A percentile compares a stretch with the other conserved stretches of the same genome.
phyloP scores from a whole-genome alignment of 2,888 invertebrate genomes.

The Stenodera caucasica region DNA sequence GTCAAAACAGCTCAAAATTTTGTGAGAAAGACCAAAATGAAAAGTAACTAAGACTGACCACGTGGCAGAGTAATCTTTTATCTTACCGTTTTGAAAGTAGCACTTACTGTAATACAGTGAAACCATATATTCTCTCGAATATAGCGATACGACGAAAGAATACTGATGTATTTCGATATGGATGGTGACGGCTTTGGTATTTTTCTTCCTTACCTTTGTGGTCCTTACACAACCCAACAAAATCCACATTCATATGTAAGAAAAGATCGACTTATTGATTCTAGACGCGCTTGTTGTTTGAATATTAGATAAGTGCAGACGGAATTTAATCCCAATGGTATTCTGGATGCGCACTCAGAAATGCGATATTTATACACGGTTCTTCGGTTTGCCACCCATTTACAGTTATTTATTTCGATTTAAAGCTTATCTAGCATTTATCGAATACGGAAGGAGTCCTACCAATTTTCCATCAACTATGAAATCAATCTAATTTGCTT shows the following conservation, averaged over 20 bases:
- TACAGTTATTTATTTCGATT: slow-evolving; percentile 38
- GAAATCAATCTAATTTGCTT: no score
- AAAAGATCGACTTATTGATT: slow-evolving; percentile 47
- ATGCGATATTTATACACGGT: slow-evolving; percentile 42
- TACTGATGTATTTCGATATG: slow-evolving; percentile 36
- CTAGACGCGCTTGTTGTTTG: slow-evolving; percentile 48
- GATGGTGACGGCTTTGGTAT: slow-evolving; percentile 3
- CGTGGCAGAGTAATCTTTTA: slow-evolving; percentile 30
- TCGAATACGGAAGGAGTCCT: not conserved
- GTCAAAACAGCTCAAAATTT: not conserved
- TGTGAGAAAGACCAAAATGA: slow-evolving; percentile 21
- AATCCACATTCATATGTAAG: not conserved
- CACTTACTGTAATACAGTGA: slow-evolving; percentile 34
- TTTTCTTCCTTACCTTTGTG: slow-evolving; percentile 30
- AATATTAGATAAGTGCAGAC: slow-evolving; percentile 50
- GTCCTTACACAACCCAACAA: slow-evolving; percentile 14
- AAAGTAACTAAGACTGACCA: slow-evolving; percentile 28
- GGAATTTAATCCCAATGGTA: slow-evolving; percentile 49
- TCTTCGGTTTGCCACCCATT: slow-evolving; percentile 31
- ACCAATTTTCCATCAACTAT: not conserved
- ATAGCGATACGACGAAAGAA: slow-evolving; percentile 34
- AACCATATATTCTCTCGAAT: slow-evolving; percentile 35
- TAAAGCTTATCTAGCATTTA: slow-evolving; percentile 12
- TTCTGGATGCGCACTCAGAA: slow-evolving; percentile 41
- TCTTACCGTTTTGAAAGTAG: slow-evolving; percentile 26